A percentile compares a stretch with the other conserved stretches of the same genome.
Conservation (phyloP, 2,797 vertebrate species). For the Cichlasoma orientale region DNA sequence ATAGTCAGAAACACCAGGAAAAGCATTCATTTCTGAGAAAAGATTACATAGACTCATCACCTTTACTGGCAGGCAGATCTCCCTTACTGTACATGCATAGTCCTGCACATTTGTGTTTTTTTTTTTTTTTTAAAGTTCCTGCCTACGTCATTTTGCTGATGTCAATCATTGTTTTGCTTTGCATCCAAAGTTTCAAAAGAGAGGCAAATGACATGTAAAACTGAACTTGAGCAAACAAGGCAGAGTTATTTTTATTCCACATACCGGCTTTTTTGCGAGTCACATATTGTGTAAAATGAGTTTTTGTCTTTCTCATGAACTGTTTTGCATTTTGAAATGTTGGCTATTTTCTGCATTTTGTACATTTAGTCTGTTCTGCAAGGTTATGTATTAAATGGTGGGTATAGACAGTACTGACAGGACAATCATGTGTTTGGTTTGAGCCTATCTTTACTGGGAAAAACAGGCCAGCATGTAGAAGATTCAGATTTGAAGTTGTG, state of each 20-base stretch:
- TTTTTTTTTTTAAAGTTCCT: background rate
- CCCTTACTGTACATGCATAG: background rate
- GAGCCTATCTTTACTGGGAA: background rate
- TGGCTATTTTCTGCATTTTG: background rate
- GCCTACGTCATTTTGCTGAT: background rate
- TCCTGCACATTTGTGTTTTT: background rate
- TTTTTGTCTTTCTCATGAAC: background rate
- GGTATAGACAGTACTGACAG: background rate
- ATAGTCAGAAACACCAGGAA: background rate
- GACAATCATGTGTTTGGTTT: background rate
- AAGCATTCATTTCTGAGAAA: background rate
- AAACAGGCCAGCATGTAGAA: background rate
- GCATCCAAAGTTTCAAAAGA: background rate
- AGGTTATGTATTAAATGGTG: background rate
- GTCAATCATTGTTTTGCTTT: background rate
- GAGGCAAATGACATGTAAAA: background rate
- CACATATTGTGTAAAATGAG: background rate
- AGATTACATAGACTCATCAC: background rate
- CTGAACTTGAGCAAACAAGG: background rate
- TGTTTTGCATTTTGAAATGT: background rate
- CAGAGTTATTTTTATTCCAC: background rate
- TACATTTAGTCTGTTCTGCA: background rate
- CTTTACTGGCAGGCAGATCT: background rate
- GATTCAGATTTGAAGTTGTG: slow-evolving; percentile 1
- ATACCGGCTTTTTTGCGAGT: too few species aligned